A percentile compares a stretch with the other conserved stretches of the same genome.
These are phyloP conservation scores for Actias luna DNA, from an alignment of 2,888 invertebrate species.

Conservation along the genomic window DNA sequence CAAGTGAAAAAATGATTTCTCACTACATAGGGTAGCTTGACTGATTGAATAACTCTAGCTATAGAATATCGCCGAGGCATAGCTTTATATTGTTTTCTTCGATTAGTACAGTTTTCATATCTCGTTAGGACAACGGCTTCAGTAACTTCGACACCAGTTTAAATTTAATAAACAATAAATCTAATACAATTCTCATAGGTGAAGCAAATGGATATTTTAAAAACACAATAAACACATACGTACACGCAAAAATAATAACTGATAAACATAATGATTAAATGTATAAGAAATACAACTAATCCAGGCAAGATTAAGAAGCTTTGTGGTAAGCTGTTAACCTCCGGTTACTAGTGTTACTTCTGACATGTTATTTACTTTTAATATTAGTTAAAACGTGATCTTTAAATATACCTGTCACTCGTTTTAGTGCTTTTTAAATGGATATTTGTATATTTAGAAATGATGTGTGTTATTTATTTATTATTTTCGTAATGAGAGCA, in stretches of 20 bases:
- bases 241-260: constrained; percentile 10
- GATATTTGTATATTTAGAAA: constrained; percentile 5
- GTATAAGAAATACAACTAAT: constrained; percentile 9
- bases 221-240: background rate
- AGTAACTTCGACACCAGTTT: too few species aligned
- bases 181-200: too few species aligned
- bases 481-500: too few species aligned
- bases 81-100: too few species aligned
- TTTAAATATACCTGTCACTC: background rate
- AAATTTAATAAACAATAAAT: background rate
- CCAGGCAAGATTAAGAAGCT: background rate
- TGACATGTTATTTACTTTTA: constrained; percentile 11
- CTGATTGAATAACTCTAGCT: too few species aligned
- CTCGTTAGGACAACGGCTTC: too few species aligned
- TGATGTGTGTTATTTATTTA: background rate
- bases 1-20: too few species aligned
- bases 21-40: too few species aligned
- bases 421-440: background rate
- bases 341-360: background rate
- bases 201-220: background rate
- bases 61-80: too few species aligned
- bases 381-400: constrained; percentile 13
- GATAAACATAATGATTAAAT: constrained; percentile 1
- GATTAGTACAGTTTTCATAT: too few species aligned
- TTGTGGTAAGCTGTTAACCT: background rate